Base-by-base conservation (phyloP, 2,113 vertebrate species). In the Periophthalmus modestus region DNA sequence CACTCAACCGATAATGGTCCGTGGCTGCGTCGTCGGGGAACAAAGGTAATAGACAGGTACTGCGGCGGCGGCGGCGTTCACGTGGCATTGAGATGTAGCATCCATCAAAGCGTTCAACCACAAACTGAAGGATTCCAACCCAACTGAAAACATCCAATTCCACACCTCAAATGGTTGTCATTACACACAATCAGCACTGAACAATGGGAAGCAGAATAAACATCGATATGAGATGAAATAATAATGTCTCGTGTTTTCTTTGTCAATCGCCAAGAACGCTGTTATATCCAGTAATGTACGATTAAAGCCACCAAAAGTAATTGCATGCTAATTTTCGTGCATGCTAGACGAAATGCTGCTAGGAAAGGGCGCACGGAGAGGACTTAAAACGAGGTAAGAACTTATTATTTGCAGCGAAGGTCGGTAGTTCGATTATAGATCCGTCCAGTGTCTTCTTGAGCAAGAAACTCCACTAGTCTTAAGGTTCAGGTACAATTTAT, bases 211-310 rank as follows among this genome's bases (percentile, higher is more conserved):
- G 59, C 50, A 75, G 78, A 88, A 89, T 80, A 88, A 89, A 89
- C 79, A 75, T 70, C 74, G 74, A 81, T 82, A 83, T 78, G 71
- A 77, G 75, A 83, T 73, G 68, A 87, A 87, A 92, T 87, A 92
- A 91, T 67, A 68, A 78, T 28, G 21, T 1, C 12, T 10, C 13
- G 52, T 55, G 52, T 59, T 59, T 59, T 14, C 12, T 7, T 28
- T 23, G 57, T 59, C 57, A 28, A 5, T 28, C 14, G 57, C 23
- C 13, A 13, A 28, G 14, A 59, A 28, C 12, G 2, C 23, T 5
- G 57, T 13, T 15, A 59, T 14, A 59, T 59, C 52, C 52, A 10
- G 7, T 55, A 55, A 55, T 55, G 16, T 55, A 21, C 19, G n/a
- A 2, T 55, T 55, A 10, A 55, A 55, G 52, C 21, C 52, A 52